Conservation (phyloP, 2,797 vertebrate genomes). For the Hoplostethus atlanticus region DNA sequence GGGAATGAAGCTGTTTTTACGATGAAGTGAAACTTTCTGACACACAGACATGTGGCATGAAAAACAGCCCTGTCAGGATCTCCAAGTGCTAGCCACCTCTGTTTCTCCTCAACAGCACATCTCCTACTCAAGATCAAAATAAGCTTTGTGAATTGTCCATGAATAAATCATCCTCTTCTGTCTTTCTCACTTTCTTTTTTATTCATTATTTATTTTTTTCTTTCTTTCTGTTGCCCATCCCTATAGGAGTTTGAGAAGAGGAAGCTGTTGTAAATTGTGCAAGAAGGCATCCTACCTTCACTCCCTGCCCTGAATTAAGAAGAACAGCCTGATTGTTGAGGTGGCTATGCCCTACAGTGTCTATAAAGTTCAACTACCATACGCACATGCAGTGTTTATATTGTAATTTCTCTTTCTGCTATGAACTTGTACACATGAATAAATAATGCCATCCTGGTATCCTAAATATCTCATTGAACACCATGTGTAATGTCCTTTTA, state of each 20-base stretch:
- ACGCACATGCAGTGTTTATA: conserved; percentile 68
- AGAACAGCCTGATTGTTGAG: conserved; percentile 62
- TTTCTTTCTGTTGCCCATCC: conserved; percentile 58
- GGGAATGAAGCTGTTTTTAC: conserved; percentile 61
- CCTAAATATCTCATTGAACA: conserved; percentile 55
- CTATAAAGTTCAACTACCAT: conserved; percentile 50
- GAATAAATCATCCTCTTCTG: conserved; percentile 73
- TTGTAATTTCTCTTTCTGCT: conserved; percentile 66
- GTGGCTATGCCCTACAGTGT: conserved; percentile 56
- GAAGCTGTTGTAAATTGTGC: conserved; percentile 91
- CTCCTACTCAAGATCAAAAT: conserved; percentile 64
- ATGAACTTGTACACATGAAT: conserved; percentile 71
- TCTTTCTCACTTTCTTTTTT: conserved; percentile 55
- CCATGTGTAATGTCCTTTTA: conserved; percentile 24
- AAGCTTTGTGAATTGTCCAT: conserved; percentile 64
- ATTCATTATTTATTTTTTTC: conserved; percentile 27
- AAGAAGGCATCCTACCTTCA: conserved; percentile 50
- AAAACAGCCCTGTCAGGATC: conserved; percentile 19
- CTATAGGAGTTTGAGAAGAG: conserved; percentile 98
- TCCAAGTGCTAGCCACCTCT: conserved; percentile 45
- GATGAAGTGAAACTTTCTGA: conserved; percentile 51
- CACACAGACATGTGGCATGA: conserved; percentile 22
- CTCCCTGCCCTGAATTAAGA: conserved; percentile 55
- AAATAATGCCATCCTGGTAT: conserved; percentile 62
- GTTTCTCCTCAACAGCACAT: conserved; percentile 49